Evolutionary conservation across 2,113 vertebrate species (phyloP).

Genomic region (Ammodytes marinus): DNA sequence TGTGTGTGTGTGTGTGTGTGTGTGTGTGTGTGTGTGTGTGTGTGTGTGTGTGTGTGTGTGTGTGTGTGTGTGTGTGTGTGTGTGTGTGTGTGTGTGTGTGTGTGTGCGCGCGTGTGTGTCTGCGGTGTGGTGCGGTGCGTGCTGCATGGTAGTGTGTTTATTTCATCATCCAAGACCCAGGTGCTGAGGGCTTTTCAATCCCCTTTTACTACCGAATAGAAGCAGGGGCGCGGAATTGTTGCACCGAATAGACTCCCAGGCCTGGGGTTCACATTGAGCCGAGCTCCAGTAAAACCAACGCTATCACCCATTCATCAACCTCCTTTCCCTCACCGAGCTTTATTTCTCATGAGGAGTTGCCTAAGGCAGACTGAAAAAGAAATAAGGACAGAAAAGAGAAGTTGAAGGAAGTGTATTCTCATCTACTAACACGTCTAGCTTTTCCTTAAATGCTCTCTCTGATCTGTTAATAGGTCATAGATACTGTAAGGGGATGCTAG

Average conservation of each 20-base stretch:
- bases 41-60: not conserved
- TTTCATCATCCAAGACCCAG: constrained; percentile 28
- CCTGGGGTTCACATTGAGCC: constrained; percentile 41
- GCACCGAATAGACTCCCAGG: constrained; percentile 31
- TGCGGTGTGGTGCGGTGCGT: not conserved
- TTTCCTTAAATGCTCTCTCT: constrained; percentile 9
- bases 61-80: not conserved
- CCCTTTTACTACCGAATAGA: constrained; percentile 29
- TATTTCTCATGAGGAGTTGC: constrained; percentile 29
- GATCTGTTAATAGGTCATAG: not conserved
- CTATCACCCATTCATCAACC: constrained; percentile 55
- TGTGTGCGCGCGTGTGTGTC: not conserved
- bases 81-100: constrained; percentile 1
- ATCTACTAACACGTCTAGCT: not conserved
- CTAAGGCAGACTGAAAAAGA: not conserved
- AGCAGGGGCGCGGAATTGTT: constrained; percentile 14
- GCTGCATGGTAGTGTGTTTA: constrained; percentile 16
- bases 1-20: constrained; percentile 2
- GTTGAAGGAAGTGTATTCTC: not conserved
- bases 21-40: not conserved
- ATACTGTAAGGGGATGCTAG: constrained; percentile 3
- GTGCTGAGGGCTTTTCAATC: constrained; percentile 38
- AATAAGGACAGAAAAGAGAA: constrained; percentile 13
- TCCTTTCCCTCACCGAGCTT: constrained; percentile 19
- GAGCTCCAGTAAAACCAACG: constrained; percentile 31